These are phyloP conservation scores for Clinocottus analis DNA, from an alignment of 2,113 vertebrate species.

Conservation along the genomic window DNA sequence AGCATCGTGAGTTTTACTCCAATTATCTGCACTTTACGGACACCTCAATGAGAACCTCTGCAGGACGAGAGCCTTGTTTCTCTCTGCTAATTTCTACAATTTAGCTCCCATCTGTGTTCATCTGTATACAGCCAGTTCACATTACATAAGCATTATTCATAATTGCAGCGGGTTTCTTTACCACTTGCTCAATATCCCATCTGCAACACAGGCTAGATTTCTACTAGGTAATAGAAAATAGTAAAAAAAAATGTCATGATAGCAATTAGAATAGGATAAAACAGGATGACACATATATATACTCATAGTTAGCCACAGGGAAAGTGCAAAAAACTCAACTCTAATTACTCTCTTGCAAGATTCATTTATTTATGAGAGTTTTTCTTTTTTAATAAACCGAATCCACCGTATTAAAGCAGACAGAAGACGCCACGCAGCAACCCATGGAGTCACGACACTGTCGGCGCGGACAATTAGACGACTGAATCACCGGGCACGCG, in stretches of 20 bases:
- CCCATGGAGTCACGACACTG: slow-evolving; percentile 16
- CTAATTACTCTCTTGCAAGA: slow-evolving; percentile 35
- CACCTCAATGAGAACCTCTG: neutral
- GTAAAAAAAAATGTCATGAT: slow-evolving; percentile 6
- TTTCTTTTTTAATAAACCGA: slow-evolving; percentile 4
- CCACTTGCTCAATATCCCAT: neutral
- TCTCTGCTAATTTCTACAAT: slow-evolving; percentile 29
- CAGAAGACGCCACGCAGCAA: slow-evolving; percentile 17
- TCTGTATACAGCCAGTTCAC: neutral
- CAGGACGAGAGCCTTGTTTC: slow-evolving; percentile 20
- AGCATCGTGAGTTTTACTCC: slow-evolving; percentile 32
- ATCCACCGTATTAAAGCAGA: slow-evolving; percentile 20
- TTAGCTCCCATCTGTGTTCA: slow-evolving; percentile 12
- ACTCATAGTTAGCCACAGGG: slow-evolving; percentile 1
- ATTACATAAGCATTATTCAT: neutral
- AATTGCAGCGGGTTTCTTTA: slow-evolving; percentile 22
- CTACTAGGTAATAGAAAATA: neutral
- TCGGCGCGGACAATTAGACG: slow-evolving; percentile 24
- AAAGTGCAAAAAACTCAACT: slow-evolving; percentile 8
- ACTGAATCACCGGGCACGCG: slow-evolving; percentile 13
- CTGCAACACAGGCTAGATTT: neutral
- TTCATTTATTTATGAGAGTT: slow-evolving; percentile 7
- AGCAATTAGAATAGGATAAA: slow-evolving; percentile 16
- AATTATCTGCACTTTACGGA: slow-evolving; percentile 51
- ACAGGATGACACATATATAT: neutral